These are phyloP conservation scores for Drosophila sechellia DNA, from an alignment of 1,140 invertebrate genomes.

Conservation along the genomic window DNA sequence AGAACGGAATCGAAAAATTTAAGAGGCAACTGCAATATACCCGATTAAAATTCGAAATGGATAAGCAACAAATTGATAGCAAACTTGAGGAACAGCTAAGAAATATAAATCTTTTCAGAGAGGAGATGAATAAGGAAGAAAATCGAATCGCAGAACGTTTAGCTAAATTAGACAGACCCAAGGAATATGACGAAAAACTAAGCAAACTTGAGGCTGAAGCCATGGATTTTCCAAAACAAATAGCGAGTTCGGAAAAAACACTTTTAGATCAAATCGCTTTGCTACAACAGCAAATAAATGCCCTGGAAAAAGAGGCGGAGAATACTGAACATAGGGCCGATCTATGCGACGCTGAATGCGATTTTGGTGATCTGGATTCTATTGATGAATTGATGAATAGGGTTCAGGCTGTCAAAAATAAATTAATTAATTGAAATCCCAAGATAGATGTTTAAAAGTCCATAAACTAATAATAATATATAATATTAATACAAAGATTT, in stretches of 20 bases:
- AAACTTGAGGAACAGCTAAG: not conserved
- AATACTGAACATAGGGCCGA: not conserved
- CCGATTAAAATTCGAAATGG: not conserved
- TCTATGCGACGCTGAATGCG: constrained; percentile 3
- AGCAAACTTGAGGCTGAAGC: not conserved
- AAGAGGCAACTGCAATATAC: not conserved
- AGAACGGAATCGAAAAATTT: not conserved
- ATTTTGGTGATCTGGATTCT: not conserved
- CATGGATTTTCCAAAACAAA: not conserved
- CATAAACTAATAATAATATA: too few species aligned
- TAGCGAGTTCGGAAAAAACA: not conserved
- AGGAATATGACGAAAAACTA: not conserved
- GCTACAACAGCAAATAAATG: not conserved
- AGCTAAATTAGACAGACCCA: not conserved
- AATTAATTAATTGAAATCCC: not conserved
- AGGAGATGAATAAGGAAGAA: not conserved
- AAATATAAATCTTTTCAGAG: not conserved
- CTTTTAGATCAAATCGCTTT: not conserved
- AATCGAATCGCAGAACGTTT: not conserved
- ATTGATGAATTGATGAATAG: not conserved
- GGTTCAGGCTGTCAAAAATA: not conserved
- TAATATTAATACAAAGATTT: too few species aligned
- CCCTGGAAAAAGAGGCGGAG: not conserved
- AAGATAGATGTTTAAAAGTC: not conserved
- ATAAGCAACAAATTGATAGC: not conserved